These are phyloP conservation scores for Rugalucina vietnamica DNA, from an alignment of 2,888 invertebrate genomes.

Conservation along the genomic window DNA sequence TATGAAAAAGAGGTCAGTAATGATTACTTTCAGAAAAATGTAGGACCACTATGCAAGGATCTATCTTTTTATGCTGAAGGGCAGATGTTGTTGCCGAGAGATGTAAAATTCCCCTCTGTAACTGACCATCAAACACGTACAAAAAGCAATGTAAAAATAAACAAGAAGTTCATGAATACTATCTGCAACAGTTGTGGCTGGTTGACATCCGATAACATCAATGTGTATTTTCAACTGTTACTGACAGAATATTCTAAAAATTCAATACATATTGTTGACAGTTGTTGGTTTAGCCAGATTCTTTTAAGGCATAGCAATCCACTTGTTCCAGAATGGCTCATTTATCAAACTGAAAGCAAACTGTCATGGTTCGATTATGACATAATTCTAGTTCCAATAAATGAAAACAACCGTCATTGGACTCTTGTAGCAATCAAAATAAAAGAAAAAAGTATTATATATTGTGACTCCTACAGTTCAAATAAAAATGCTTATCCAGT, in stretches of 20 bases:
- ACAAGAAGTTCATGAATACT: not conserved
- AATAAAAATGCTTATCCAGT: not conserved
- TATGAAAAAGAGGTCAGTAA: not conserved
- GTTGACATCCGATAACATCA: not conserved
- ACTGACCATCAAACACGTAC: not conserved
- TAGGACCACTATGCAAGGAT: not conserved
- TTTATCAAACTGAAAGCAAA: not conserved
- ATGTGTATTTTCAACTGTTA: not conserved
- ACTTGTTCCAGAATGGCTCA: not conserved
- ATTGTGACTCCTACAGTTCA: constrained; percentile 11
- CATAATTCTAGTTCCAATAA: constrained; percentile 15
- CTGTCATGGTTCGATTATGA: not conserved
- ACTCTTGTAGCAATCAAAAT: constrained; percentile 7
- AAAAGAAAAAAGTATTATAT: not conserved
- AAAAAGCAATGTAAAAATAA: not conserved
- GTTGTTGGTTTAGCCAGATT: not conserved
- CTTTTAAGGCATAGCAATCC: constrained; percentile 5
- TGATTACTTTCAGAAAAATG: not conserved
- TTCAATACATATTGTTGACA: not conserved
- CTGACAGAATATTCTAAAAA: not conserved
- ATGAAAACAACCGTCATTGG: constrained; percentile 15
- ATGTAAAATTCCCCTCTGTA: not conserved
- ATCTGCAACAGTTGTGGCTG: not conserved
- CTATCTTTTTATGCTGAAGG: not conserved
- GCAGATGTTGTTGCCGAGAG: not conserved